A percentile compares a stretch with the other conserved stretches of the same genome.
Evolutionary conservation across 2,888 invertebrate species (phyloP).

Genomic region (Eubasilissa splendida): DNA sequence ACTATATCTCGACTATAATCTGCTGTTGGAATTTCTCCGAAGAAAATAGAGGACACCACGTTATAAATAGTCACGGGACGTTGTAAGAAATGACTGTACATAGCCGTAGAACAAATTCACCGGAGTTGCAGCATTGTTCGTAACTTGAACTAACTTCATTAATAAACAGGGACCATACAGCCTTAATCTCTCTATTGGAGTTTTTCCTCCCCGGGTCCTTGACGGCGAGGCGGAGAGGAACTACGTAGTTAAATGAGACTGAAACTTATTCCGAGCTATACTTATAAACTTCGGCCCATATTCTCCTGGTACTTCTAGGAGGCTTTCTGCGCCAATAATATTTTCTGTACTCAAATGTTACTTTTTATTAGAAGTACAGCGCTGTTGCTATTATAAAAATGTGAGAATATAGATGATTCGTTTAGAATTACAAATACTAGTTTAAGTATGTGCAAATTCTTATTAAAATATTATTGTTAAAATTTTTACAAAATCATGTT

Average conservation of each 20-base stretch:
- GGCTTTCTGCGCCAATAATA: too few relatives aligned
- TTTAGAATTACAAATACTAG: too few relatives aligned
- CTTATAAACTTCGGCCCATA: slow-evolving; percentile 47
- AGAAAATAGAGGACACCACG: slow-evolving; percentile 6
- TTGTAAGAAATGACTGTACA: slow-evolving; percentile 10
- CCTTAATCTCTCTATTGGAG: slow-evolving; percentile 11
- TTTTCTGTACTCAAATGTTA: too few relatives aligned
- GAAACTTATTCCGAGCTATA: slow-evolving; percentile 43
- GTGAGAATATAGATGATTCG: too few relatives aligned
- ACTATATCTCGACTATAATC: too few relatives aligned
- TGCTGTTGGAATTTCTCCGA: not conserved
- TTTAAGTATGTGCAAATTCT: too few relatives aligned
- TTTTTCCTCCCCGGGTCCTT: slow-evolving; percentile 14
- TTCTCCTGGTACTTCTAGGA: slow-evolving; percentile 1
- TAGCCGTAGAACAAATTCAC: slow-evolving; percentile 24
- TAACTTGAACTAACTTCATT: slow-evolving; percentile 30
- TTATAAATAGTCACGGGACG: slow-evolving; percentile 25
- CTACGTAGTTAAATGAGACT: slow-evolving; percentile 47
- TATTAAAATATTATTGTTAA: too few relatives aligned
- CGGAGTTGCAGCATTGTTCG: slow-evolving; percentile 28
- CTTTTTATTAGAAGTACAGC: too few relatives aligned
- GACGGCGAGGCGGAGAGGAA: slow-evolving; percentile 23
- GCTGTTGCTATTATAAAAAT: too few relatives aligned
- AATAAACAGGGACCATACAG: slow-evolving; percentile 34
- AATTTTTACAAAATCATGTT: too few relatives aligned